Evolutionary conservation across 2,797 vertebrate species (phyloP).

Genomic region (Argyrosomus regius): DNA sequence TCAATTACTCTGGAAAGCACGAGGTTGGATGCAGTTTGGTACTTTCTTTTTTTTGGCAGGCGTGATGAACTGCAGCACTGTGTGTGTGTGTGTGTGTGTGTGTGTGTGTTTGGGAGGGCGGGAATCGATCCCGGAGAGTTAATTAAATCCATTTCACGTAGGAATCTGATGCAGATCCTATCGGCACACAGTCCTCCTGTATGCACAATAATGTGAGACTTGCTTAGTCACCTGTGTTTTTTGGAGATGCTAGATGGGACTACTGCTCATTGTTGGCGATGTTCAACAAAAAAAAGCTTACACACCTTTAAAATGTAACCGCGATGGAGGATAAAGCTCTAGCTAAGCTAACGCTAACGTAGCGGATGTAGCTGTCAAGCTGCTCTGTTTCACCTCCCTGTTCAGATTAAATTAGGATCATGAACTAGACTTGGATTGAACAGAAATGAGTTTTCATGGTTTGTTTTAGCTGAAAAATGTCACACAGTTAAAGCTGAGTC

Average conservation of each 20-base stretch:
- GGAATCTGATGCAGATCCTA: constrained; percentile 40
- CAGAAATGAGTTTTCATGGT: too few species aligned
- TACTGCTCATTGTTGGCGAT: too few species aligned
- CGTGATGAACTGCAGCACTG: constrained; percentile 22
- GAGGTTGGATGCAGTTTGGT: constrained; percentile 23
- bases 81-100: neutral
- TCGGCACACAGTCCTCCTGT: constrained; percentile 44
- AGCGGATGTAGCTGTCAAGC: neutral
- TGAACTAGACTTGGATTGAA: constrained; percentile 20
- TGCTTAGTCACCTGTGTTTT: constrained; percentile 33
- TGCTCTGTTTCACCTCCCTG: neutral
- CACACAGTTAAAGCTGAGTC: too few species aligned
- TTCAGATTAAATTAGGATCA: neutral
- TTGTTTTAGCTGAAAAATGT: neutral
- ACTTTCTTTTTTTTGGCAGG: constrained; percentile 5
- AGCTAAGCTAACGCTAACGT: constrained; percentile 2
- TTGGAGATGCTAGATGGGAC: constrained; percentile 73
- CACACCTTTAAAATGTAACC: neutral
- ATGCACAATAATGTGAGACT: constrained; percentile 45
- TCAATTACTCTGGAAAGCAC: constrained; percentile 25
- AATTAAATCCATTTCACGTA: constrained; percentile 56
- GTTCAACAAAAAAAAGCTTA: too few species aligned
- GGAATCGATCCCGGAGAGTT: constrained; percentile 40
- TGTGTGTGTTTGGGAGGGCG: neutral
- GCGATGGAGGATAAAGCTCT: neutral